Evolutionary conservation across 92 coral and sea anemone genomes (phyloP).

Genomic region (Siderastrea siderea): DNA sequence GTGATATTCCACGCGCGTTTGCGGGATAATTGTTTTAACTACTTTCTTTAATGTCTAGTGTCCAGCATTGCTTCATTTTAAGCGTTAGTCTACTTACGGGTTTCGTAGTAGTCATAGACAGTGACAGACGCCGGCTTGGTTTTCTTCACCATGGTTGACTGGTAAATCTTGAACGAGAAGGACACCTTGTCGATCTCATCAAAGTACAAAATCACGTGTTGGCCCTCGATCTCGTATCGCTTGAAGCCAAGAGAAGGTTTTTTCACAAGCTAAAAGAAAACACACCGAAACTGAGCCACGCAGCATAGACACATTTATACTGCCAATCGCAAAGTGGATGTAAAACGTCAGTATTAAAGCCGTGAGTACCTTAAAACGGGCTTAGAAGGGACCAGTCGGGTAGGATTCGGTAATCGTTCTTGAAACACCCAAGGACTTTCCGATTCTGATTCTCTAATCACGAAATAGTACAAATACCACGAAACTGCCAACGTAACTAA

Average conservation of each 20-base stretch:
- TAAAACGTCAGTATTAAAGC: too few species aligned
- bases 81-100: slow-evolving; percentile 58
- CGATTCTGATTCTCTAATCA: too few species aligned
- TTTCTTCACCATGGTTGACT: slow-evolving; percentile 84
- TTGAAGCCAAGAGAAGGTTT: slow-evolving; percentile 62
- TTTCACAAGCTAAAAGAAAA: slow-evolving; percentile 73
- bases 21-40: too few species aligned
- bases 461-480: too few species aligned
- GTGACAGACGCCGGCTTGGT: slow-evolving; percentile 89
- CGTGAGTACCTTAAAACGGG: too few species aligned
- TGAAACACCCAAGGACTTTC: too few species aligned
- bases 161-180: slow-evolving; percentile 80
- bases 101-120: slow-evolving; percentile 95
- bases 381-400: too few species aligned
- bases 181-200: slow-evolving; percentile 83
- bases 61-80: too few species aligned
- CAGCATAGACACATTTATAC: not conserved
- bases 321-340: not conserved
- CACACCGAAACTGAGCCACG: not conserved
- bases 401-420: too few species aligned
- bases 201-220: slow-evolving; percentile 86
- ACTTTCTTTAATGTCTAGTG: too few species aligned
- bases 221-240: slow-evolving; percentile 86
- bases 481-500: too few species aligned
- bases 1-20: too few species aligned